Evolutionary conservation across 2,113 vertebrate species (phyloP), one percentile per base, ranked within the genome.

Genomic region (Leptobrachium leishanense): DNA sequence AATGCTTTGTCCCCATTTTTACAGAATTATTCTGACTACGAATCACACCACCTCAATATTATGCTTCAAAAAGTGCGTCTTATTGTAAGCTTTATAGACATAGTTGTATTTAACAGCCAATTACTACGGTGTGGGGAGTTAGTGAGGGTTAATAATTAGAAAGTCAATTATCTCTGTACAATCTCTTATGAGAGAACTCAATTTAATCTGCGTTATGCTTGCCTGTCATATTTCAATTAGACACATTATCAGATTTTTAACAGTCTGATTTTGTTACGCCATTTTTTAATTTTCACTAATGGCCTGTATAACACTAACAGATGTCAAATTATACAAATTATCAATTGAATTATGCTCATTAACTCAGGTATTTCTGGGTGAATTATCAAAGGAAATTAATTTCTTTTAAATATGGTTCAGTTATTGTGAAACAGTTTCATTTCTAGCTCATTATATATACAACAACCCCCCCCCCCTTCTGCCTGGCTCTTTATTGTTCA

Each of bases 251-350:
- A 88, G 91, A 90, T 93, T 86, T 86, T 94, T 94, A 95, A 93
- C 90, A 92, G 85, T 93, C 94, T 95, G 93, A 96, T 92, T 89
- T 88, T 92, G 90, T 85, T 92, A 94, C 91, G 95, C 91, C 91
- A 89, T 91, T 83, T 86, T 91, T 94, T 95, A 93, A 95, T 95
- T 93, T 90, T 88, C 89, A 88, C 91, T 93, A 92, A 95, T 92
- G 95, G 91, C 90, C 91, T 86, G 89, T 90, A 85, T 55, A 84
- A 90, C 89, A 93, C 86, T 94, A 95, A 94, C 93, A 94, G 92
- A 97, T 95, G 93, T 95, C 93, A 95, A 95, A 96, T 97, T 97
- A 98, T 94, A 92, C 91, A 91, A 77, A 90, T 95, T 94, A 94
- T 92, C 88, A 90, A 92, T 90, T 87, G 94, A 88, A 89, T 93